phyloP scores from a whole-genome alignment of 2,888 invertebrate species.

The Thereva unica region DNA sequence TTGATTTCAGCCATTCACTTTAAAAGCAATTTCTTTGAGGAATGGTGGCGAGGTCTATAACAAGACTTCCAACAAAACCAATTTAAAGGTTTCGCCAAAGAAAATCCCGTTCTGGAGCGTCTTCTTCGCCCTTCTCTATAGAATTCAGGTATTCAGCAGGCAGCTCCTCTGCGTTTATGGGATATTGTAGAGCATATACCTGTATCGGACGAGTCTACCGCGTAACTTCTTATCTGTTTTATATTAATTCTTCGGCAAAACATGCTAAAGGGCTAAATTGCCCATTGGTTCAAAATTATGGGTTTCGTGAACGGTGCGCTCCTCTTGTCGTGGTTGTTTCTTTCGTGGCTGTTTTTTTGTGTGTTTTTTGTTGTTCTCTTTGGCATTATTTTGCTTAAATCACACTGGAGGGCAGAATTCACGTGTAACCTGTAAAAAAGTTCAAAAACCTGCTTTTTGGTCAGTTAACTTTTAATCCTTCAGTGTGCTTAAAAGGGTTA shows the following conservation, averaged over 20 bases:
- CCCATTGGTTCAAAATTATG: slow-evolving; percentile 59
- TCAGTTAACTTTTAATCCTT: too few species aligned
- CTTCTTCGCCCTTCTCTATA: too few species aligned
- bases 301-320: slow-evolving; percentile 49
- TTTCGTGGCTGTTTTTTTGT: not conserved
- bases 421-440: slow-evolving; percentile 28
- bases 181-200: too few species aligned
- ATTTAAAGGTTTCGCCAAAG: slow-evolving; percentile 17
- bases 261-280: slow-evolving; percentile 59
- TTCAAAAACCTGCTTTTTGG: slow-evolving; percentile 38
- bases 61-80: slow-evolving; percentile 23
- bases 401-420: slow-evolving; percentile 28
- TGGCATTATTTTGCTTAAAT: slow-evolving; percentile 14
- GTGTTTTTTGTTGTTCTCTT: not conserved
- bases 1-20: slow-evolving; percentile 31
- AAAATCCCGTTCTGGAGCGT: too few species aligned
- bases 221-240: slow-evolving; percentile 16
- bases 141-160: too few species aligned
- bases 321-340: slow-evolving; percentile 22
- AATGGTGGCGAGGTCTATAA: slow-evolving; percentile 13
- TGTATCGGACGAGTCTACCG: too few species aligned
- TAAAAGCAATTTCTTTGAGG: slow-evolving; percentile 13
- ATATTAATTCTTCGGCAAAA: slow-evolving; percentile 41
- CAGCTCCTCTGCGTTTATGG: too few species aligned
- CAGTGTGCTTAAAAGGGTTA: too few species aligned